These are phyloP conservation scores for Apotomis capreana DNA, from an alignment of 2,888 invertebrate species.

Conservation along the genomic window DNA sequence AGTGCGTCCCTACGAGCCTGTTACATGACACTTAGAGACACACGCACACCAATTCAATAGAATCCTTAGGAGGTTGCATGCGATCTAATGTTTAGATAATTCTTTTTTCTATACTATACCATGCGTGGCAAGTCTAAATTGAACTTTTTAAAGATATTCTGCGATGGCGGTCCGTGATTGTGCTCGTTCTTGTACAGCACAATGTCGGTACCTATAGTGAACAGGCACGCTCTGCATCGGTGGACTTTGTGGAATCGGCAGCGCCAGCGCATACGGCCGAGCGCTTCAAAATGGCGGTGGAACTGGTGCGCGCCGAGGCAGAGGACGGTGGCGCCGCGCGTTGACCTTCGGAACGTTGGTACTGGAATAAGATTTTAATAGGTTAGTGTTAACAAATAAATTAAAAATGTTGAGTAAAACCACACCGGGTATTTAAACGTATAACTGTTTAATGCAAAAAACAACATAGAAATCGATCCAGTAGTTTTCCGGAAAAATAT, in stretches of 20 bases:
- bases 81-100: too few species aligned
- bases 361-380: constrained; percentile 22
- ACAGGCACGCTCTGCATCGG: constrained; percentile 48
- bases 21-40: too few species aligned
- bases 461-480: too few species aligned
- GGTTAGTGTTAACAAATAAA: neutral
- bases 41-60: too few species aligned
- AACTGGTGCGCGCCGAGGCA: constrained; percentile 49
- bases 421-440: too few species aligned
- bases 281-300: constrained; percentile 37
- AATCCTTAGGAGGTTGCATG: too few species aligned
- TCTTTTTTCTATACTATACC: too few species aligned
- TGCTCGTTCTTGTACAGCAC: constrained; percentile 41
- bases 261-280: constrained; percentile 47
- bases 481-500: too few species aligned
- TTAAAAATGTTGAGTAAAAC: too few species aligned
- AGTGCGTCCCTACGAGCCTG: too few species aligned
- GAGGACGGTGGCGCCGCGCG: constrained; percentile 46
- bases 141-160: neutral
- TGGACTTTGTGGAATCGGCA: constrained; percentile 46
- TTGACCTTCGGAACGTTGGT: constrained; percentile 29
- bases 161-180: constrained; percentile 37
- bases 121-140: neutral
- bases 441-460: too few species aligned
- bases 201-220: constrained; percentile 44